Evolutionary conservation across 2,113 vertebrate genomes (phyloP), one percentile per base, ranked within the genome.

Genomic region (Centrocercus urophasianus): DNA sequence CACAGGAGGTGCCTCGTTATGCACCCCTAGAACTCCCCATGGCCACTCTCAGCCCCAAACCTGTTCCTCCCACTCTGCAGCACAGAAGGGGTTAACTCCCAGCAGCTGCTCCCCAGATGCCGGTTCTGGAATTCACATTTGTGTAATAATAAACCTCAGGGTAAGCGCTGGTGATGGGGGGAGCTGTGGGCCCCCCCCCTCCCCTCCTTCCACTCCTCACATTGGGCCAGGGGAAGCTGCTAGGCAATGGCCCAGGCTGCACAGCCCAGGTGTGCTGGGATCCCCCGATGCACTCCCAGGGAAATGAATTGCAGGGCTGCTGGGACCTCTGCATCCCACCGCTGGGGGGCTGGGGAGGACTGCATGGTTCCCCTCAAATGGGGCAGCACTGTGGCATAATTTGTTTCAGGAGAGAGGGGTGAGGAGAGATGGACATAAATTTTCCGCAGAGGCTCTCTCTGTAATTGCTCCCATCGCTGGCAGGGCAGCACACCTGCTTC

Each of bases 101-200:
- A 82, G 95, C 97, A 97, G 97, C 97, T 96, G 97, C 90, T 94
- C 95, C 97, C 95, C 97, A 97, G 96, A 97, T 96, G 96, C 97
- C 32, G 91, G 78, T 80, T 89, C 96, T 96, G 96, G 96, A 96
- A 95, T 97, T 96, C 91, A 88, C 95, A 92, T 96, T 97, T 94
- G 94, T 97, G 97, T 95, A 96, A 96, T 95, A 95, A 97, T 96
- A 97, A 95, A 95, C 96, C 95, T 86, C 18, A 12, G 91, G 78
- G 92, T 91, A 83, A 93, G 93, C 28, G 2, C 60, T 56, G 93
- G 52, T 66, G 91, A 11, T 67, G 72, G 22, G 64, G 27, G 42
- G 30, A 16, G 73, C 6, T 15, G 2, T 28, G 74, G 34, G 22
- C 54, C 20, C 20, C 47, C 47, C 47, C 47, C 54, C 76, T 11